Conservation (phyloP, 1,140 invertebrate genomes). For the Maniola jurtina region DNA sequence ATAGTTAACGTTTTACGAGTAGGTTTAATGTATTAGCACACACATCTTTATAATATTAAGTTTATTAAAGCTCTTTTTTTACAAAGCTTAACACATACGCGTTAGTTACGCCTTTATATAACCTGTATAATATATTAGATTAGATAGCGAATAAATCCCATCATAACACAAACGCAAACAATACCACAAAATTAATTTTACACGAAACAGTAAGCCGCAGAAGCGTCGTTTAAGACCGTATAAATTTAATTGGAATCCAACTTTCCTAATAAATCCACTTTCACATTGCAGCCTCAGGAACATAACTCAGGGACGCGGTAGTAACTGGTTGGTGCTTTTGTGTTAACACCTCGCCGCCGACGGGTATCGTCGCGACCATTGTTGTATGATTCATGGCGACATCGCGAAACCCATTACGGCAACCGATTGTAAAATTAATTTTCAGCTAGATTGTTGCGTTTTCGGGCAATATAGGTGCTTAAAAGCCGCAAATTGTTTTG, state of each 20-base stretch:
- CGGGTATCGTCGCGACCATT: constrained; percentile 29
- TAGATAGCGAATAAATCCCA: background rate
- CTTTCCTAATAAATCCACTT: constrained; percentile 60
- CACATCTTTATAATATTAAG: too few relatives aligned
- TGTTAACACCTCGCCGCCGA: constrained; percentile 59
- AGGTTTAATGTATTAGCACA: too few relatives aligned
- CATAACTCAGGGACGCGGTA: constrained; percentile 32
- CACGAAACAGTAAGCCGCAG: constrained; percentile 19
- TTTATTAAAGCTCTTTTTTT: too few relatives aligned
- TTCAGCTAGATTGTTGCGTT: constrained; percentile 35
- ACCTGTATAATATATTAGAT: background rate
- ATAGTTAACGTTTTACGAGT: too few relatives aligned
- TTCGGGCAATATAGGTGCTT: constrained; percentile 23
- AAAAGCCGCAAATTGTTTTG: constrained; percentile 33
- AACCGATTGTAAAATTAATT: constrained; percentile 63
- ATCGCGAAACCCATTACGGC: constrained; percentile 50
- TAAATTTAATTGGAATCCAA: constrained; percentile 66
- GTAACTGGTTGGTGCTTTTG: constrained; percentile 33
- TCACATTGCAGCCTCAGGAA: constrained; percentile 37
- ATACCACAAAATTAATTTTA: constrained; percentile 33
- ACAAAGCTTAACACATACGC: too few relatives aligned
- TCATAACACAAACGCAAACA: constrained; percentile 17
- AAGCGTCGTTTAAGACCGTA: constrained; percentile 40
- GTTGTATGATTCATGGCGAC: constrained; percentile 55
- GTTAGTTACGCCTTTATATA: too few relatives aligned